phyloP scores from a whole-genome alignment of 1,140 invertebrate species.

The Achatina immaculata region DNA sequence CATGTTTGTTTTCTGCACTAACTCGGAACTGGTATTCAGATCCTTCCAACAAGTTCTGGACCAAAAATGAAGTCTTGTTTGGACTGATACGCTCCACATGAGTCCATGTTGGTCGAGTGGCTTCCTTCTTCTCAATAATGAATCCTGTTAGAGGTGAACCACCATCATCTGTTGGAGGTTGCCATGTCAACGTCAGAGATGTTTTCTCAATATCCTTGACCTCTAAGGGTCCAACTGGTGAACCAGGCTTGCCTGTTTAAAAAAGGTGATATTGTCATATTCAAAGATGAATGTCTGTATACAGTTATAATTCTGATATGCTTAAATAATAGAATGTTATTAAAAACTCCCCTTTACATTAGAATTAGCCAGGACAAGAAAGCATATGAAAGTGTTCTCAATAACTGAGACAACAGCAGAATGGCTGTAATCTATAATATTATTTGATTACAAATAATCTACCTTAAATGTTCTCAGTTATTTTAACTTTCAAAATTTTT shows the following conservation, averaged over 20 bases:
- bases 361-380: too few relatives aligned
- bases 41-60: slow-evolving; percentile 84
- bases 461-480: too few relatives aligned
- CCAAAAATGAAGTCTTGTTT: slow-evolving; percentile 87
- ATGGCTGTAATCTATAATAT: too few relatives aligned
- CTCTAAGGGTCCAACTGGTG: slow-evolving; percentile 79
- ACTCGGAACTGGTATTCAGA: slow-evolving; percentile 93
- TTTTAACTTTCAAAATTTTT: too few relatives aligned
- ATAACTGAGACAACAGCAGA: too few relatives aligned
- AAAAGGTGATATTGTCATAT: neutral
- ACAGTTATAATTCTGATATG: too few relatives aligned
- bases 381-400: too few relatives aligned
- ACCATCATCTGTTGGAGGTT: slow-evolving; percentile 58
- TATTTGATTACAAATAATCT: too few relatives aligned
- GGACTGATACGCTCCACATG: slow-evolving; percentile 77
- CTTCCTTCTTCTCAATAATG: slow-evolving; percentile 92
- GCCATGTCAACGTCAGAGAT: slow-evolving; percentile 81
- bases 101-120: slow-evolving; percentile 84
- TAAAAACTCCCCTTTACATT: too few relatives aligned
- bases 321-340: too few relatives aligned
- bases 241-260: slow-evolving; percentile 55
- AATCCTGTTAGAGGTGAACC: slow-evolving; percentile 81
- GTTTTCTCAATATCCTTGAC: slow-evolving; percentile 93
- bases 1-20: slow-evolving; percentile 93
- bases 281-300: too few relatives aligned